A percentile compares a stretch with the other conserved stretches of the same genome.
These are phyloP conservation scores for Macropodus opercularis DNA, from an alignment of 2,797 vertebrate species.

Conservation along the genomic window DNA sequence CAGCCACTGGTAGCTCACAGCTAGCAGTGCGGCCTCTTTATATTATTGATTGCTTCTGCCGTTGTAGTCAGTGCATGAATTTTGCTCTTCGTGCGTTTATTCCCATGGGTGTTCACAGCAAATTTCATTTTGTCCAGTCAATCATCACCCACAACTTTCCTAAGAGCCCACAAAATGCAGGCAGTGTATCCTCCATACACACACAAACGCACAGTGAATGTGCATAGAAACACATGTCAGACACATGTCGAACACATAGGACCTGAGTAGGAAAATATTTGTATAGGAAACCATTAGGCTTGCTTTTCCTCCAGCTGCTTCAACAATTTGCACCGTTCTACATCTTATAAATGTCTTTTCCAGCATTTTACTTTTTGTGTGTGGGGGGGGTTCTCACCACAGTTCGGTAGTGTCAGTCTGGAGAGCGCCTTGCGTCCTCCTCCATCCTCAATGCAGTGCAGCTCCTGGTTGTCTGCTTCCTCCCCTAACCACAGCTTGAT, in stretches of 20 bases:
- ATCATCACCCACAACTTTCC: constrained; percentile 12
- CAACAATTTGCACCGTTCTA: constrained; percentile 31
- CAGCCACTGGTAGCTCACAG: constrained; percentile 18
- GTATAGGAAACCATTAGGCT: constrained; percentile 30
- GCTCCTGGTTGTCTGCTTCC: constrained; percentile 87
- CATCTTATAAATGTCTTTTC: constrained; percentile 35
- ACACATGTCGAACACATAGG: constrained; percentile 2
- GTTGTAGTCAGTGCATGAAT: constrained; percentile 18
- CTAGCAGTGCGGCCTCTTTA: constrained; percentile 14
- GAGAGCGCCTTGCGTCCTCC: constrained; percentile 85
- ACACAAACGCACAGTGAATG: neutral
- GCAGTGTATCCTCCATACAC: neutral
- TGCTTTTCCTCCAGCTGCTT: constrained; percentile 41
- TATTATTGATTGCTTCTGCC: constrained; percentile 31
- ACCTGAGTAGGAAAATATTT: constrained; percentile 13
- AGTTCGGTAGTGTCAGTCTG: constrained; percentile 85
- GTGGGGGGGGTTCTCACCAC: constrained; percentile 84
- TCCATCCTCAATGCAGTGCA: constrained; percentile 89
- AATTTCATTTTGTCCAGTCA: constrained; percentile 5
- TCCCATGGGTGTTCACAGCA: constrained; percentile 28
- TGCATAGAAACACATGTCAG: constrained; percentile 14
- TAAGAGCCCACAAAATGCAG: constrained; percentile 17
- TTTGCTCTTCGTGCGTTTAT: constrained; percentile 29
- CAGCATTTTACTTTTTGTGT: constrained; percentile 16
- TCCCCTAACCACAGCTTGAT: constrained; percentile 91